phyloP scores from a whole-genome alignment of 2,888 invertebrate genomes.

The Hesperia comma region DNA sequence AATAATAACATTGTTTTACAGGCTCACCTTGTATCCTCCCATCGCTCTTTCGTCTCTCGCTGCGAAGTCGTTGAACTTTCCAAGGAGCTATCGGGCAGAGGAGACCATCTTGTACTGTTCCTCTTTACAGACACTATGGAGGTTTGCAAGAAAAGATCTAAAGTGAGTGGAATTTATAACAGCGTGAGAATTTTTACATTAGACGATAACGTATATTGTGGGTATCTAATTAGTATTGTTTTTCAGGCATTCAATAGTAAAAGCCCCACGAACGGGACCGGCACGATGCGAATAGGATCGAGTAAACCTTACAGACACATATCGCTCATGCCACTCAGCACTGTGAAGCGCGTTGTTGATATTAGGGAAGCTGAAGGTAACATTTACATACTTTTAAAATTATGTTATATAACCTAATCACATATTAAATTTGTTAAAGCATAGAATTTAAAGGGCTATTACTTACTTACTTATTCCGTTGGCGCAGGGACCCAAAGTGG shows the following conservation, averaged over 20 bases:
- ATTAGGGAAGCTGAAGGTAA: constrained; percentile 92
- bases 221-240: constrained; percentile 43
- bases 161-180: constrained; percentile 64
- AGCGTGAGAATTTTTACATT: too few relatives aligned
- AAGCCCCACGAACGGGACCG: constrained; percentile 85
- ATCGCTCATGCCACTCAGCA: constrained; percentile 93
- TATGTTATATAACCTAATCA: too few relatives aligned
- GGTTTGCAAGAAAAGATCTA: constrained; percentile 93
- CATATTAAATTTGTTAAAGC: too few relatives aligned
- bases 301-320: constrained; percentile 96
- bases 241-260: constrained; percentile 79
- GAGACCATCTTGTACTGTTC: constrained; percentile 94
- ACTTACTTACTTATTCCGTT: too few relatives aligned
- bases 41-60: constrained; percentile 93
- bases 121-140: constrained; percentile 97
- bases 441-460: too few relatives aligned
- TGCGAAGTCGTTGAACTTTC: constrained; percentile 95
- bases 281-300: constrained; percentile 84
- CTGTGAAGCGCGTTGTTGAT: constrained; percentile 95
- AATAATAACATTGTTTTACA: constrained; percentile 55
- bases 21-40: constrained; percentile 96
- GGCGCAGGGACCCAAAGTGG: too few relatives aligned
- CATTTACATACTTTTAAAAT: too few relatives aligned
- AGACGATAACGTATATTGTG: background rate
- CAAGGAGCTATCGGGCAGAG: constrained; percentile 92